Evolutionary conservation across 2,797 vertebrate genomes (phyloP), one percentile per base, ranked within the genome.

Genomic region (Helarctos malayanus): DNA sequence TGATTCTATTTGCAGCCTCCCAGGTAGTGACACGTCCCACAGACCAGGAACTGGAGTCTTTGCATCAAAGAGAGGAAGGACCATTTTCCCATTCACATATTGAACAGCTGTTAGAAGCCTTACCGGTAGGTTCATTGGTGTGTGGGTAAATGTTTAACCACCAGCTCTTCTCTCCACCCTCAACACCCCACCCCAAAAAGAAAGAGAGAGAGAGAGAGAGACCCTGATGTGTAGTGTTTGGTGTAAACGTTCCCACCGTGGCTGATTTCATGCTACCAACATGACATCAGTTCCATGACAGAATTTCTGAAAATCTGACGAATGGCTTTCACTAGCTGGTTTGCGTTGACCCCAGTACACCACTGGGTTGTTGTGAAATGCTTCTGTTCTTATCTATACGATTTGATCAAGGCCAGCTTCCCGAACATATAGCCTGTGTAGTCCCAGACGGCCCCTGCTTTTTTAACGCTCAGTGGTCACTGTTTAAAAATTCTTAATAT

Each of bases 1-100:
- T 84, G 19, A 41, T 54, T 95, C 63, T 69, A 27, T 91, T 97
- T 73, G n/a, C 65, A 96, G 91, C 69, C 29, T 56, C 63, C 18
- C 68, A 59, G 89, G 47, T 27, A 75, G 27, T 1, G 1, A 35
- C 8, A 41, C 4, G 4, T 57, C 16, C 79, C 3, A 12, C 25
- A 27, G 52, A 68, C 7, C 27, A 19, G 65, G 49, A 61, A 75
- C 29, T 3, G 2, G 52, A 85, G 29, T 56, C 45, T 45, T 49
- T 73, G 49, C 4, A 0, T 45, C 73, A 15, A 21, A 79, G 10
- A 71, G 5, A 84, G n/a, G 16, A 89, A 75, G 71, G 91, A 29
- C 5, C 73, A 14, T 15, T 63, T 57, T 57, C 81, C 13, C 0
- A 0, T 15, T 45, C 41, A n/a, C 54, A 47, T 7, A 0, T 71